Base-by-base conservation (phyloP, 1,140 invertebrate genomes). In the Polypedilum pembai region DNA sequence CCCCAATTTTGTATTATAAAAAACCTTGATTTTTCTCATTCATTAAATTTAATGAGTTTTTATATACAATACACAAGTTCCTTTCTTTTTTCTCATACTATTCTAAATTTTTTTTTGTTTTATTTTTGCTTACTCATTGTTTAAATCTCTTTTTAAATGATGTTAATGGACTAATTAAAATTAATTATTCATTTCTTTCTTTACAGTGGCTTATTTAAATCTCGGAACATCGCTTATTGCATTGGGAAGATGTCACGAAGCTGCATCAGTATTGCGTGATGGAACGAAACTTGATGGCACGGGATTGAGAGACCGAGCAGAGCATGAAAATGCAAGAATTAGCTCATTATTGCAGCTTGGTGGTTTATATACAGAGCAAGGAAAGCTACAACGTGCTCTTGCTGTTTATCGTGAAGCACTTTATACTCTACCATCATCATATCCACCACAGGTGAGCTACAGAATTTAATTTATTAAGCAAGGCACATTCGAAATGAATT, bases 181-280 rank as follows among this genome's bases (percentile, higher is more conserved):
- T 56, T 56, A 56, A 56, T 56, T 56, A 56, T 56, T 56, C 45
- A 56, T 56, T 56, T 56, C 79, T 78, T 79, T 79, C 78, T 66
- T 88, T 89, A 24, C 87, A 97, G 95, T 97, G 87, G 96, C 96
- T 63, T 94, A 98, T 84, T 88, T 98, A 75, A 98, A 98, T 80
- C 86, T 98, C 78, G 96, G 94, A 1, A 90, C 94, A 76, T 91
- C 95, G 21, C 85, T 96, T 76, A 90, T 92, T 76, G 88, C 92
- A 8, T 85, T 93, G 73, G 94, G 94, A 10, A 85, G 91, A 72
- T 88, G 89, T 76, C 87, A 91, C 73, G 94, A 96, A 80, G 96
- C 95, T 10, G 90, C 91, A 41, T 87, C 90, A 76, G 89, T 94
- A 69, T 89, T 97, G 73, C 84, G 89, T 24, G 87, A 92, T 73